Base-by-base conservation (phyloP, 2,113 vertebrate genomes). In the Condylura cristata region DNA sequence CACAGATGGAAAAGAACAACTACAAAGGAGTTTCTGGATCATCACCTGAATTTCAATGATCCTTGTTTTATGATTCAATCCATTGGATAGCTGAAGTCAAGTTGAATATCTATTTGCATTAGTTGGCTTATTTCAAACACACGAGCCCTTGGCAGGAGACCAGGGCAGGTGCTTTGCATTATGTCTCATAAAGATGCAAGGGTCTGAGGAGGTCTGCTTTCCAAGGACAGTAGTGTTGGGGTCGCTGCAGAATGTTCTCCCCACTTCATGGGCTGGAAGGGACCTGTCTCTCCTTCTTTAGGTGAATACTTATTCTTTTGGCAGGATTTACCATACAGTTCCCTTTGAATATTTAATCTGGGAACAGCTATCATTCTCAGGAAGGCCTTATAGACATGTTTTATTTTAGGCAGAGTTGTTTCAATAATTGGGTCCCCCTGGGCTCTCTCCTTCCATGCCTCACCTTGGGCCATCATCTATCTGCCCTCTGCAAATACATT, bases 261-360 rank as follows among this genome's bases (percentile, higher is more conserved):
- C 8, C 17, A 61, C 20, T 86, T 81, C 60, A 44, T 2, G 34
- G 37, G 34, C 81, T 61, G 24, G 8, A 81, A 63, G 10, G 9
- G 51, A 60, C 68, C 32, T 11, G 28, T 65, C 22, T 80, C 75
- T 78, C 34, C 91, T 34, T 5, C n/a, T 86, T 92, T 66, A 68
- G 56, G 44, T 44, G 20, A 89, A 79, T 58, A 48, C 24, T 63
- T 56, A 12, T 39, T 87, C 39, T 95, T 94, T 86, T 61, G 3
- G 78, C 80, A 92, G 56, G 20, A 20, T 24, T 8, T 34, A 80
- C 34, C 44, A 13, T 89, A 75, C 5, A 88, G 30, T 92, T 92
- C 82, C n/a, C 18, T 58, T 91, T 70, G 44, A 60, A 28, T 60
- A 24, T 58, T 87, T 87, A 89, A 89, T 79, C 83, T 71, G 44